Evolutionary conservation across 2,888 invertebrate species (phyloP), one percentile per base, ranked within the genome.

Genomic region (Steinernema scapterisci): DNA sequence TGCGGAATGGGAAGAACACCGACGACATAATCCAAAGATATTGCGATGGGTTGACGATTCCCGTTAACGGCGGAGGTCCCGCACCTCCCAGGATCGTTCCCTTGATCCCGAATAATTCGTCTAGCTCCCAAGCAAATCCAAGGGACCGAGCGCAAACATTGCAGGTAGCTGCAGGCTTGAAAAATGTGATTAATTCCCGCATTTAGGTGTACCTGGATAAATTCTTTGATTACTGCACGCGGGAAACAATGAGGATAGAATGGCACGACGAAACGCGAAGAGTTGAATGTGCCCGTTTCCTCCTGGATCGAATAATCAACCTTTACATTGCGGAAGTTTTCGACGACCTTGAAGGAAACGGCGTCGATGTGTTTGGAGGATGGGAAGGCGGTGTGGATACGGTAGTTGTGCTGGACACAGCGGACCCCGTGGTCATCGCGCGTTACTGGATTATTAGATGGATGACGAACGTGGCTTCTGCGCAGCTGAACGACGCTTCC

Each of bases 341-440:
- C 43, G 76, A 75, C n/a, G 83, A 81, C 52, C 71, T 81, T 6
- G 83, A 81, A 71, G 72, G 56, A n/a, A 78, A 76, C 71, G 82
- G 82, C 13, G 75, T 81, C 45, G 85, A 86, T 70, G 83, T 86
- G 2, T 85, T 84, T 71, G 86, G 81, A 13, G 85, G 85, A 6
- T 86, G 85, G 84, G 86, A 86, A 76, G 85, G 84, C 1, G 80
- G 78, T 2, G 82, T 78, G 45, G 79, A 78, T 45, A 72, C 73
- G 48, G 80, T 78, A n/a, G 79, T 51, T 9, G 71, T 81, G 16
- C 70, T 86, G 63, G 86, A 86, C 74, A 86, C 86, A 0, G 86
- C 85, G 0, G 86, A 86, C 76, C 86, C 86, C 2, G 79, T 85
- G n/a, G 84, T 85, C 23, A 86, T 86, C 51, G 86, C 86, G 19